Conservation (phyloP, 2,113 vertebrate species). For the Percina caprodes region DNA sequence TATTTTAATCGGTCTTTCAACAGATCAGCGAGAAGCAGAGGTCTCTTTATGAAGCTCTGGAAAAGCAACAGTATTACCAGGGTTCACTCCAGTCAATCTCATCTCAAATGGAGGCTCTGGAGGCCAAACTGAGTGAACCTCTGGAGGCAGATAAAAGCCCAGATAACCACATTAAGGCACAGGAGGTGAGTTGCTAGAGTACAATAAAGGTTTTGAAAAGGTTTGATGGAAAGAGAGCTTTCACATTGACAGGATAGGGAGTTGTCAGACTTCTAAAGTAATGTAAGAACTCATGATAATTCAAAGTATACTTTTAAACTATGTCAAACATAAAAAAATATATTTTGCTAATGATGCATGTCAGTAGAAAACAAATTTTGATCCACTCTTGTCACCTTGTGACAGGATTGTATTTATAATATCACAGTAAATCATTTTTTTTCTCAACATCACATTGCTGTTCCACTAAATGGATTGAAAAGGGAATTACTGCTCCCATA, state of each 20-base stretch:
- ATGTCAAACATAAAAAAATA: not conserved
- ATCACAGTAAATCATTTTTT: not conserved
- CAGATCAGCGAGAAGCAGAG: slow-evolving; percentile 98
- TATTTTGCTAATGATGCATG: not conserved
- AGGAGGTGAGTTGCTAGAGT: slow-evolving; percentile 86
- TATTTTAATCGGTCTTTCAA: slow-evolving; percentile 12
- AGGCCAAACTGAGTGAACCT: slow-evolving; percentile 89
- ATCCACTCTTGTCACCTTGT: not conserved
- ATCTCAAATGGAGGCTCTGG: slow-evolving; percentile 93
- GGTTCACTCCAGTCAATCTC: slow-evolving; percentile 95
- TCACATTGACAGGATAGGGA: not conserved
- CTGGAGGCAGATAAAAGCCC: slow-evolving; percentile 87
- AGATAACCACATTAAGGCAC: slow-evolving; percentile 91
- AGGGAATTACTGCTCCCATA: not conserved
- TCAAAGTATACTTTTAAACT: not conserved
- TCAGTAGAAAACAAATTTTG: not conserved
- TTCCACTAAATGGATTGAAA: not conserved
- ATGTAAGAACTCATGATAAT: not conserved
- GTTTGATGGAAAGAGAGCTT: not conserved
- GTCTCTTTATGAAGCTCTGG: slow-evolving; percentile 94
- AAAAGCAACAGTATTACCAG: slow-evolving; percentile 95
- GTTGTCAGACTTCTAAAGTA: not conserved
- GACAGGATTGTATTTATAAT: not conserved
- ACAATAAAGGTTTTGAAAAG: not conserved
- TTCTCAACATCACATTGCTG: not conserved